Conservation (phyloP, 2,888 invertebrate genomes). For the Gastracanthus pulcherrimus region DNA sequence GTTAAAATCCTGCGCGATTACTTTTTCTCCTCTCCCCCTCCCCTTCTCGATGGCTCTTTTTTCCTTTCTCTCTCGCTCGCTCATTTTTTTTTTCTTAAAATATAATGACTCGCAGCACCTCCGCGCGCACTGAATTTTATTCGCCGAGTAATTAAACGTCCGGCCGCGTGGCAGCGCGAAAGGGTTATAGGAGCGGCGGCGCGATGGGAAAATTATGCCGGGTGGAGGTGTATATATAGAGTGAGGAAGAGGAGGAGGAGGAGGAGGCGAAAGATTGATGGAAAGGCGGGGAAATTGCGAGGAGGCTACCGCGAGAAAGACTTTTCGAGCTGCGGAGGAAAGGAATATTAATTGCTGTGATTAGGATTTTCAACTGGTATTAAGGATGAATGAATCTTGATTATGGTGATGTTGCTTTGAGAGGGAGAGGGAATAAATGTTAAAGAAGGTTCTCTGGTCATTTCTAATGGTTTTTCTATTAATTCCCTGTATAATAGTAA, state of each 20-base stretch:
- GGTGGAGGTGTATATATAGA: background rate
- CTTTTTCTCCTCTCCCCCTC: slow-evolving; percentile 41
- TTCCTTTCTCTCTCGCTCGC: slow-evolving; percentile 46
- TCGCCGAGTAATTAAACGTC: slow-evolving; percentile 60
- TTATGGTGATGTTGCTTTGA: background rate
- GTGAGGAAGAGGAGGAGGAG: background rate
- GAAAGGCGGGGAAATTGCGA: slow-evolving; percentile 30
- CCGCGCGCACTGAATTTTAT: slow-evolving; percentile 56
- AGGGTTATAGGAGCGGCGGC: slow-evolving; percentile 33
- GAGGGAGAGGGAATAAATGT: no score
- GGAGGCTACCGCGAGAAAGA: background rate
- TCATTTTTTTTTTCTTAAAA: slow-evolving; percentile 22
- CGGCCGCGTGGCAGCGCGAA: slow-evolving; percentile 12
- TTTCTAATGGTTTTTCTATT: no score
- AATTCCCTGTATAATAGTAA: no score
- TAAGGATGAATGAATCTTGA: slow-evolving; percentile 39
- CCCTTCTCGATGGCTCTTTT: slow-evolving; percentile 40
- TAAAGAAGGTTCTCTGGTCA: no score
- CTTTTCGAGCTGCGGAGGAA: no score
- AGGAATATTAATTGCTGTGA: slow-evolving; percentile 42
- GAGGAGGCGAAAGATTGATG: slow-evolving; percentile 48
- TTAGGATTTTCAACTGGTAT: slow-evolving; percentile 28
- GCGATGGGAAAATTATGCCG: slow-evolving; percentile 53
- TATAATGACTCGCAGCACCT: slow-evolving; percentile 44
- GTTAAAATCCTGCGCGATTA: slow-evolving; percentile 71